These are phyloP conservation scores for Epinotia brunnichana DNA, from an alignment of 2,888 invertebrate genomes.

Conservation along the genomic window DNA sequence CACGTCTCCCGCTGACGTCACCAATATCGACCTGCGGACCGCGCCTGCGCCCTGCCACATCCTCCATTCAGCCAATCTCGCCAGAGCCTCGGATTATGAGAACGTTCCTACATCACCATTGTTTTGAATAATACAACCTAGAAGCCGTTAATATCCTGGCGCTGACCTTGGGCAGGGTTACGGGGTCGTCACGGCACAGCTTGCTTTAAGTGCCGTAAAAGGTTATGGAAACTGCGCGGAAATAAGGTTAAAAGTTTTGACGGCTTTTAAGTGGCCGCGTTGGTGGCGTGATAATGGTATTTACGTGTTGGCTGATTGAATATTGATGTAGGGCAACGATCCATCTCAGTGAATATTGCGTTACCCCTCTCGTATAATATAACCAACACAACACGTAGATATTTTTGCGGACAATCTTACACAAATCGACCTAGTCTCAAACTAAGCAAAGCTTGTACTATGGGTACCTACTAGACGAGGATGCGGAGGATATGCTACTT, in stretches of 20 bases:
- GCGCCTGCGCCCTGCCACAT: slow-evolving; percentile 69
- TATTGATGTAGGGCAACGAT: slow-evolving; percentile 16
- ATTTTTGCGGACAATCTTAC: too few relatives aligned
- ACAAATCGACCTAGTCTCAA: too few relatives aligned
- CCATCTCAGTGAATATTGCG: neutral
- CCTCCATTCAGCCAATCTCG: slow-evolving; percentile 56
- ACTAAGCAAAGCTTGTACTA: too few relatives aligned
- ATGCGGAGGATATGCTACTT: neutral
- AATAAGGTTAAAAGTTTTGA: slow-evolving; percentile 49
- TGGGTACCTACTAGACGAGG: too few relatives aligned
- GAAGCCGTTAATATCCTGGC: slow-evolving; percentile 45
- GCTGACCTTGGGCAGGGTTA: slow-evolving; percentile 46
- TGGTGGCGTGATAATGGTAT: slow-evolving; percentile 7
- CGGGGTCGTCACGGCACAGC: slow-evolving; percentile 42
- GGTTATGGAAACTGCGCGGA: slow-evolving; percentile 41
- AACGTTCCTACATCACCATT: slow-evolving; percentile 59
- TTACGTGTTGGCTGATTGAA: slow-evolving; percentile 24
- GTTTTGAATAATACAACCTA: slow-evolving; percentile 62
- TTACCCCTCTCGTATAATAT: neutral
- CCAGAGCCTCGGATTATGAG: slow-evolving; percentile 64
- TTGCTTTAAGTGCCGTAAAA: slow-evolving; percentile 52
- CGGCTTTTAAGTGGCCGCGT: slow-evolving; percentile 46
- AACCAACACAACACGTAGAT: too few relatives aligned
- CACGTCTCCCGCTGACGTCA: slow-evolving; percentile 74
- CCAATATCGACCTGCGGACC: slow-evolving; percentile 71